phyloP scores from a whole-genome alignment of 2,888 invertebrate species.

The Drosophila mimica region DNA sequence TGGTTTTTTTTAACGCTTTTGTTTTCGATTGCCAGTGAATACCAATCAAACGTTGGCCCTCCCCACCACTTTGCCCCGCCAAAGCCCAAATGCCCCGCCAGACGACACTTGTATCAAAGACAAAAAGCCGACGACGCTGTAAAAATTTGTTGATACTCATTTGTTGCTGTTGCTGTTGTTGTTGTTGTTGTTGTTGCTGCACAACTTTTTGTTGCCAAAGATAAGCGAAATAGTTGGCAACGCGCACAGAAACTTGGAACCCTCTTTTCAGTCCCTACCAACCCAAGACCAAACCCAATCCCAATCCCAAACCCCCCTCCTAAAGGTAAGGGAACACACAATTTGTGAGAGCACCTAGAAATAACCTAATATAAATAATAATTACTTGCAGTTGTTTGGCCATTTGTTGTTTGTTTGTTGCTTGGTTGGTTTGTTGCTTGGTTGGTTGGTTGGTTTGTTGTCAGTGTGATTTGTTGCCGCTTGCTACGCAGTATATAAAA shows the following conservation, averaged over 20 bases:
- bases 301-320: background rate
- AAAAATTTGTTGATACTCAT: constrained; percentile 68
- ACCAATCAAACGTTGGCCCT: constrained; percentile 66
- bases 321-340: background rate
- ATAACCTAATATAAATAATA: constrained; percentile 58
- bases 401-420: constrained; percentile 28
- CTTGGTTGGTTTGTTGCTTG: background rate
- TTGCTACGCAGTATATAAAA: constrained; percentile 44
- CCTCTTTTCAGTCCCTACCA: background rate
- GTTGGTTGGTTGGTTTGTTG: constrained; percentile 5
- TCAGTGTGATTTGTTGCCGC: constrained; percentile 48
- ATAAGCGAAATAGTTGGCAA: constrained; percentile 60
- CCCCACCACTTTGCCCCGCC: background rate
- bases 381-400: constrained; percentile 51
- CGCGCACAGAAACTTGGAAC: constrained; percentile 32
- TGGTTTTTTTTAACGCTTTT: constrained; percentile 48
- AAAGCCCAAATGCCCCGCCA: constrained; percentile 11
- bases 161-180: constrained; percentile 37
- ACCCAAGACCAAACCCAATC: background rate
- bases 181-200: constrained; percentile 41
- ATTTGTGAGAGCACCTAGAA: constrained; percentile 32
- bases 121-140: constrained; percentile 70
- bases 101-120: constrained; percentile 57
- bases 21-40: constrained; percentile 53
- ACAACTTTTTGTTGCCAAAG: constrained; percentile 46